Conservation (phyloP, 1,140 invertebrate species). For the Cecropterus lyciades region DNA sequence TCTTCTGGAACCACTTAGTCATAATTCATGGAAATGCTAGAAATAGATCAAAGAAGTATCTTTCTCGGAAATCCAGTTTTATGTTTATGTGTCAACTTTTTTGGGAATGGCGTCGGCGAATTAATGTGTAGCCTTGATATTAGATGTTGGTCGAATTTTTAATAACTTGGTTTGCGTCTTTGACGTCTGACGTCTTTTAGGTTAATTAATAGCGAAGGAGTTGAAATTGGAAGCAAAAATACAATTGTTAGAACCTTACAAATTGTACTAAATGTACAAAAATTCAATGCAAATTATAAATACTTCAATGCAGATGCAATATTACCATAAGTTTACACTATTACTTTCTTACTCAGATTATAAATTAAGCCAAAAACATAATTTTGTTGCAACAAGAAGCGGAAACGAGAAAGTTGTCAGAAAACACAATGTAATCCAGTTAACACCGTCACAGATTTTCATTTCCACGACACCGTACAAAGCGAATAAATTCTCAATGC, state of each 20-base stretch:
- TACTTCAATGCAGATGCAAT: too few relatives aligned
- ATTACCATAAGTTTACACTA: too few relatives aligned
- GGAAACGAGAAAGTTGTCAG: neutral
- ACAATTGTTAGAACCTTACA: too few relatives aligned
- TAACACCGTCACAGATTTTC: conserved; percentile 14
- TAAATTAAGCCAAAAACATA: too few relatives aligned
- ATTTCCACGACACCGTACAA: conserved; percentile 5
- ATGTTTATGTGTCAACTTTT: conserved; percentile 11
- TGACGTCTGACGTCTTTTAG: too few relatives aligned
- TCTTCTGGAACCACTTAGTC: conserved; percentile 18
- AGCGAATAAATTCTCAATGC: conserved; percentile 1
- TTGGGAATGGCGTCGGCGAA: conserved; percentile 6
- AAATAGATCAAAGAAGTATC: conserved; percentile 22
- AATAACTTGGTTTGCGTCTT: neutral
- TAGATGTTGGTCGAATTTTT: neutral
- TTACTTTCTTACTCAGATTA: too few relatives aligned
- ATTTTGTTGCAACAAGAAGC: too few relatives aligned
- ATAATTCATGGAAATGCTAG: conserved; percentile 21
- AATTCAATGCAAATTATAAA: too few relatives aligned
- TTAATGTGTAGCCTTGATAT: conserved; percentile 1
- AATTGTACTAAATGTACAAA: too few relatives aligned
- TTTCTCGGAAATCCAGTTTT: conserved; percentile 17
- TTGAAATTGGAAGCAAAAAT: too few relatives aligned
- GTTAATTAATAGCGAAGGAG: too few relatives aligned
- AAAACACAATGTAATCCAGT: conserved; percentile 26